Evolutionary conservation across 2,888 invertebrate species (phyloP), one percentile per base, ranked within the genome.

Genomic region (Chrysolina oricalcia): DNA sequence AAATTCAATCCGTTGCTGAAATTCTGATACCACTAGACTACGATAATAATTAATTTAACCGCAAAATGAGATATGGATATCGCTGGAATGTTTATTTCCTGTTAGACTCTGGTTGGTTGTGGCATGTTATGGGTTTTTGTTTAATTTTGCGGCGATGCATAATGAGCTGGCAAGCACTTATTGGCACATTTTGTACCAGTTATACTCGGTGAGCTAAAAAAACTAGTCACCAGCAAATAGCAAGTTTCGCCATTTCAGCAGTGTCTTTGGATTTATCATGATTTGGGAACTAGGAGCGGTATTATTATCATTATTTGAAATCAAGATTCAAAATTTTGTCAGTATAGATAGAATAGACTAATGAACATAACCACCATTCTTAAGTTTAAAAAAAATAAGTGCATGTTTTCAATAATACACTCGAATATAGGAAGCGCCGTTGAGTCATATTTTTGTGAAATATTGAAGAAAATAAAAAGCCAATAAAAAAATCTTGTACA

Each of bases 31-130:
- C 62, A 50, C 46, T 70, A 77, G 75, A 73, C 73, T 78, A 78
- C 35, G 59, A 59, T 82, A 81, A 81, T 19, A 3, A 27, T 78
- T 80, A 78, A 79, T 71, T 78, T 77, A 72, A 82, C 81, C 81
- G 71, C 81, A 82, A 75, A 77, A 76, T 8, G 75, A 78, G 73
- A 79, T 78, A 80, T 70, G 76, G 74, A 77, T 81, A 83, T 80
- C 81, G 72, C 72, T 56, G 68, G 56, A 50, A 66, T 77, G 70
- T 78, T 76, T 77, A 74, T 75, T 81, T 81, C 81, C 81, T 79
- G 76, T 78, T 72, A 70, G 69, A 68, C 69, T 73, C n/a, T 64
- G 40, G n/a, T 59, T 27, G 59, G 11, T 59, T 59, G 59, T 59
- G 59, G 59, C 23, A 11, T 59, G 59, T 53, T 53, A 11, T 21